These are phyloP conservation scores for Styela clava DNA, from an alignment of 23 tunicate genomes.

Conservation along the genomic window DNA sequence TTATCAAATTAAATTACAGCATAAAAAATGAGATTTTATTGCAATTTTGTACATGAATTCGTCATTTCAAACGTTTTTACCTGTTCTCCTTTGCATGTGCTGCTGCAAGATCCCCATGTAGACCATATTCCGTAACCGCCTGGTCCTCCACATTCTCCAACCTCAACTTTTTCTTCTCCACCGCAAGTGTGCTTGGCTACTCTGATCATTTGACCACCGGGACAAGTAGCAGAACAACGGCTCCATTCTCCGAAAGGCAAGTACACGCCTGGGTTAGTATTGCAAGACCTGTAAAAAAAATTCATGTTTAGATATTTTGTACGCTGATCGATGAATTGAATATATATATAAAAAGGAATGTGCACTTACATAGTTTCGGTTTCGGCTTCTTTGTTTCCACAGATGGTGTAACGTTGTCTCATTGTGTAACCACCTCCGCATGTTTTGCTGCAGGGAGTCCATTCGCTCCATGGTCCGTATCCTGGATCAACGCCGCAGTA, in stretches of 20 bases:
- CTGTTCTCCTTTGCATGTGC: conserved; percentile 59
- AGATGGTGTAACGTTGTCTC: conserved; percentile 47
- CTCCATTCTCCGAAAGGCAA: conserved; percentile 58
- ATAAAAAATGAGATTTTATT: not conserved
- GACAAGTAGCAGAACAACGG: conserved; percentile 84
- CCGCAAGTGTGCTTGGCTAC: conserved; percentile 60
- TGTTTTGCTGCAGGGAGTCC: conserved; percentile 37
- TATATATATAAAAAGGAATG: too few relatives aligned
- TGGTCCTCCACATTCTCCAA: conserved; percentile 74
- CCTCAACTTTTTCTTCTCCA: conserved; percentile 40
- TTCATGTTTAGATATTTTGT: not conserved
- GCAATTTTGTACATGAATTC: not conserved
- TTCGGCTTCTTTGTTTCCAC: conserved; percentile 29
- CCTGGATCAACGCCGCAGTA: conserved; percentile 77
- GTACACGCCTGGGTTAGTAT: conserved; percentile 70
- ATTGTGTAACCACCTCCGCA: conserved; percentile 44
- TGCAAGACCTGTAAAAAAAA: conserved; percentile 32
- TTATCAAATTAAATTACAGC: not conserved
- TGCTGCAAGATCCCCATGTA: conserved; percentile 72
- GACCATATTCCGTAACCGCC: conserved; percentile 68
- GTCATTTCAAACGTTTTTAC: not conserved
- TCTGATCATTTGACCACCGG: conserved; percentile 68
- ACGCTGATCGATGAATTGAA: too few relatives aligned
- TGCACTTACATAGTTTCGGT: conserved; percentile 21
- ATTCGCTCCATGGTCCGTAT: conserved; percentile 52